Conservation (phyloP, 2,113 vertebrate species). For the Lepus americanus region DNA sequence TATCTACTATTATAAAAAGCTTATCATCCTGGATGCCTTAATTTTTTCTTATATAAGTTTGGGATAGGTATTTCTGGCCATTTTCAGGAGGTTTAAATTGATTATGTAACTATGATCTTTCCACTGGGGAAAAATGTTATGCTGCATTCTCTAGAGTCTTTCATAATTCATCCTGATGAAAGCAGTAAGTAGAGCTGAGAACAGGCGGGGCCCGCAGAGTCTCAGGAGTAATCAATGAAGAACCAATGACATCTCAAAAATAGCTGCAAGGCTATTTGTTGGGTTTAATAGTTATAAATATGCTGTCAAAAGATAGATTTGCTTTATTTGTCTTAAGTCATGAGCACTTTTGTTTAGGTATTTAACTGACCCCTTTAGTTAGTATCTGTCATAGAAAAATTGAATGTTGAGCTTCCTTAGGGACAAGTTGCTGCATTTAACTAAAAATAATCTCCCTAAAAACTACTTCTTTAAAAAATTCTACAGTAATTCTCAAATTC, state of each 20-base stretch:
- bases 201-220: not conserved
- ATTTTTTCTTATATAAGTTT: not conserved
- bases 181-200: not conserved
- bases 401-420: not conserved
- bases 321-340: not conserved
- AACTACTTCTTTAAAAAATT: not conserved
- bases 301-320: not conserved
- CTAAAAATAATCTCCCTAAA: not conserved
- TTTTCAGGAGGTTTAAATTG: not conserved
- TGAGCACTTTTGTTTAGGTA: not conserved
- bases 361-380: not conserved
- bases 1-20: not conserved
- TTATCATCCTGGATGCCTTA: not conserved
- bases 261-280: not conserved
- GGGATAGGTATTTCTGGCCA: not conserved
- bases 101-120: not conserved
- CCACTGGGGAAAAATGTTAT: not conserved
- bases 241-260: not conserved
- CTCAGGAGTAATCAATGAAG: not conserved
- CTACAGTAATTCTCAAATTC: not conserved
- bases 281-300: slow-evolving; percentile 5
- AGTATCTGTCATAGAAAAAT: not conserved
- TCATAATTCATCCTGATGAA: not conserved
- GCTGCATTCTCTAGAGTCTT: not conserved
- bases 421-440: not conserved